Evolutionary conservation across 2,797 vertebrate genomes (phyloP).

Genomic region (Silurus aristotelis): DNA sequence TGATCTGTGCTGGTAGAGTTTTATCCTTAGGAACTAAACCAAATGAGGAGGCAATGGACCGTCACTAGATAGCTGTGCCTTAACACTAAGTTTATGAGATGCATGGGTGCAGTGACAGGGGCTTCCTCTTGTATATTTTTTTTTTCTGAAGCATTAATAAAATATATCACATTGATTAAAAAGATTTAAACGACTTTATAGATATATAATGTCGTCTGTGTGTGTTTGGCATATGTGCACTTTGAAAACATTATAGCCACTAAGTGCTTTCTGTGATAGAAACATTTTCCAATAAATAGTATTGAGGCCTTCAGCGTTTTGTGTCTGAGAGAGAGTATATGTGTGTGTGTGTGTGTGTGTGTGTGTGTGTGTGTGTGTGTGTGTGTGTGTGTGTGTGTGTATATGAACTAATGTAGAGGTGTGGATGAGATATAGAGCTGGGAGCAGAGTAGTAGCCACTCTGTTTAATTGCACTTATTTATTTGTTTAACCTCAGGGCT

Average conservation of each 20-base stretch:
- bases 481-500: constrained; percentile 56
- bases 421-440: constrained; percentile 38
- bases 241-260: constrained; percentile 9
- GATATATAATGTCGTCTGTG: background rate
- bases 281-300: constrained; percentile 23
- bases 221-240: background rate
- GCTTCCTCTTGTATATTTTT: background rate
- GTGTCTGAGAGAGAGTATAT: background rate
- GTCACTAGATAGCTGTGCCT: constrained; percentile 16
- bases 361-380: constrained; percentile 16
- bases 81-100: constrained; percentile 18
- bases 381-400: constrained; percentile 18
- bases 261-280: constrained; percentile 33
- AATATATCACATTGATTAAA: constrained; percentile 12
- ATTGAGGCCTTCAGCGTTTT: background rate
- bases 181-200: background rate
- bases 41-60: constrained; percentile 32
- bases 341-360: constrained; percentile 20
- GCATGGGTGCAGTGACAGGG: background rate
- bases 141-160: background rate
- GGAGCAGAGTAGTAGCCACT: constrained; percentile 51
- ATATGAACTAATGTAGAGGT: background rate
- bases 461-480: constrained; percentile 64
- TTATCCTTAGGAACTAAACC: constrained; percentile 30
- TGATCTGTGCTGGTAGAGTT: constrained; percentile 17